Base-by-base conservation (phyloP, 2,113 vertebrate genomes). In the Grammomys surdaster region DNA sequence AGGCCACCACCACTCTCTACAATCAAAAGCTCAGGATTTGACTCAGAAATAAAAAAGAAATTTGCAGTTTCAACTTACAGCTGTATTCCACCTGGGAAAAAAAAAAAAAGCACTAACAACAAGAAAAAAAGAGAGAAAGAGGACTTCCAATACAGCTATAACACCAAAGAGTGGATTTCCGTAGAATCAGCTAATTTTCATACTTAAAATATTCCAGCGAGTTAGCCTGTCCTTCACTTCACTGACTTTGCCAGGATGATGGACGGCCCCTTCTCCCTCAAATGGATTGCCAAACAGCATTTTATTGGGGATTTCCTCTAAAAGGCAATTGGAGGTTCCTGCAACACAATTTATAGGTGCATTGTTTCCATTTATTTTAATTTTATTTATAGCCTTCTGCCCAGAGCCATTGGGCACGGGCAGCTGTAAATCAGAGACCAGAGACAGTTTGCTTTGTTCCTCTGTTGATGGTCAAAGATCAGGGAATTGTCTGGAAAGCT, bases 371-470 rank as follows among this genome's bases (percentile, higher is more conserved):
- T 95, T 94, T 89, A 80, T 97, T 96, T 91, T 96, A 88, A 91
- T 95, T 95, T 97, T 96, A 97, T 96, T 96, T 94, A 96, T 12
- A 88, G 96, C 94, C 91, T 76, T 70, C 97, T 94, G 73, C 94
- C 86, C 89, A 73, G 80, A 95, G 95, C 89, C 22, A 1, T 0
- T 48, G 93, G 91, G 96, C 93, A 73, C 24, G 13, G 72, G 89
- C 77, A 48, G 94, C 93, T 60, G 20, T 93, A 94, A 95, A 90
- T 94, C 97, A 94, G n/a, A 78, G 69, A 75, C 13, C 88, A 28
- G 33, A 82, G 75, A 40, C 87, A 67, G 9, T 67, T 65, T 7
- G 58, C 95, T 82, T 3, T 67, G 90, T 10, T 65, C 94, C 81
- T 76, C 70, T 36, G 94, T 2, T 1, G 90, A n/a, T 3, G 43